phyloP scores from a whole-genome alignment of 2,113 vertebrate genomes.

The Crotalus viridis region DNA sequence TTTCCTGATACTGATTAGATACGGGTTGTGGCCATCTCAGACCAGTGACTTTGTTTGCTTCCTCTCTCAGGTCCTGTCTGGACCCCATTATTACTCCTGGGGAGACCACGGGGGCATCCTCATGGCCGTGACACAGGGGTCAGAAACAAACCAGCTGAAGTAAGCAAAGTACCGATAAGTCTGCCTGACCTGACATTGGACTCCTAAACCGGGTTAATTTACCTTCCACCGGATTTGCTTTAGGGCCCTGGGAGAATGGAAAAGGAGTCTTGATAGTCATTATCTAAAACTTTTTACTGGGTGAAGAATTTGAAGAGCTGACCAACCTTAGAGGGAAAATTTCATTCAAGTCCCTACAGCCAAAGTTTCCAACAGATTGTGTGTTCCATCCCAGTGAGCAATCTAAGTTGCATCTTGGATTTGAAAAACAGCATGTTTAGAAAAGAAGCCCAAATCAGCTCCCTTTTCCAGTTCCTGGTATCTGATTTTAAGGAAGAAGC shows the following conservation, averaged over 20 bases:
- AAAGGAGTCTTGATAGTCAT: background rate
- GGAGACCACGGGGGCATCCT: conserved; percentile 95
- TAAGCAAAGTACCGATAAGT: conserved; percentile 63
- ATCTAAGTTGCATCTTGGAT: background rate
- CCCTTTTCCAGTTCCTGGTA: background rate
- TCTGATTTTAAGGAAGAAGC: background rate
- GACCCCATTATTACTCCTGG: conserved; percentile 96
- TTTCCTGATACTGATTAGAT: background rate
- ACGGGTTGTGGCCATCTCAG: background rate
- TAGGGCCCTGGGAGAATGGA: too few species aligned
- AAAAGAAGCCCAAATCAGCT: background rate
- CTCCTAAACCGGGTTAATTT: background rate
- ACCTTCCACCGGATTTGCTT: background rate
- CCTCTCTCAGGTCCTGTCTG: conserved; percentile 83
- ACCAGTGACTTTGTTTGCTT: background rate
- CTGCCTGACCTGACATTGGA: background rate
- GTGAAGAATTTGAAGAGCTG: background rate
- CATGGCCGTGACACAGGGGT: conserved; percentile 88
- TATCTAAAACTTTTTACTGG: background rate
- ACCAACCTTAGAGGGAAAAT: background rate
- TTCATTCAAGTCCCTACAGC: too few species aligned
- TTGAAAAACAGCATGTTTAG: background rate
- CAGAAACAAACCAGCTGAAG: conserved; percentile 88
- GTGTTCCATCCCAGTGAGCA: background rate
- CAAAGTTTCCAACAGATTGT: background rate